A percentile compares a stretch with the other conserved stretches of the same genome.
These are phyloP conservation scores for Cryptus viduatorius DNA, from an alignment of 2,888 invertebrate genomes.

Conservation along the genomic window DNA sequence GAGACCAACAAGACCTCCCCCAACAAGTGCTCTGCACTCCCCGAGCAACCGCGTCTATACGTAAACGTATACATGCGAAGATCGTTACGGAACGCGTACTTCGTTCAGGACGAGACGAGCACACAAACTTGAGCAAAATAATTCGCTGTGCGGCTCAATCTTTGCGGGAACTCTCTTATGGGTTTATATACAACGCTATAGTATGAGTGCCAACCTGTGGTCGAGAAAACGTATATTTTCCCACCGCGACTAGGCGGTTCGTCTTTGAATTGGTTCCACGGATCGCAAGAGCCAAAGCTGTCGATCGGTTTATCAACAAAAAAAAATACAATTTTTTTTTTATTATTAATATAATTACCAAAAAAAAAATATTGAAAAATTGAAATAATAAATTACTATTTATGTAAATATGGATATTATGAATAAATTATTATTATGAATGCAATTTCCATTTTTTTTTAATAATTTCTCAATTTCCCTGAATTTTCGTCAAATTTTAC, in stretches of 20 bases:
- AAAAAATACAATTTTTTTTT: background rate
- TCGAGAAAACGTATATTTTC: slow-evolving; percentile 58
- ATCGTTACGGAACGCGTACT: slow-evolving; percentile 71
- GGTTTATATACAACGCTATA: slow-evolving; percentile 12
- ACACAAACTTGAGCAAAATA: slow-evolving; percentile 30
- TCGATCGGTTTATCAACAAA: background rate
- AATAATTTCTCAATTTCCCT: too few relatives aligned
- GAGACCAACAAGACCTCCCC: slow-evolving; percentile 82
- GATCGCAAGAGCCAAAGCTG: slow-evolving; percentile 29
- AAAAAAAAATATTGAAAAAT: background rate
- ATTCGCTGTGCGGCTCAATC: slow-evolving; percentile 55
- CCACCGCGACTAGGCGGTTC: slow-evolving; percentile 54
- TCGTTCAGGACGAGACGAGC: slow-evolving; percentile 35
- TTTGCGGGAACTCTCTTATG: slow-evolving; percentile 37
- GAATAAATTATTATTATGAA: background rate
- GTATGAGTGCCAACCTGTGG: slow-evolving; percentile 22
- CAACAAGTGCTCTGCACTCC: slow-evolving; percentile 40
- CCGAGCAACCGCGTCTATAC: slow-evolving; percentile 16
- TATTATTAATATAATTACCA: background rate
- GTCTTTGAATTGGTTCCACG: slow-evolving; percentile 42
- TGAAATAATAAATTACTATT: background rate
- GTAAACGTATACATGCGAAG: slow-evolving; percentile 14
- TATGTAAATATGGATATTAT: background rate
- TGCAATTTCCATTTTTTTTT: too few relatives aligned
- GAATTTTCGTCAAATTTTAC: too few relatives aligned